Conservation (phyloP, 2,888 invertebrate species). For the Diarsia mendica region DNA sequence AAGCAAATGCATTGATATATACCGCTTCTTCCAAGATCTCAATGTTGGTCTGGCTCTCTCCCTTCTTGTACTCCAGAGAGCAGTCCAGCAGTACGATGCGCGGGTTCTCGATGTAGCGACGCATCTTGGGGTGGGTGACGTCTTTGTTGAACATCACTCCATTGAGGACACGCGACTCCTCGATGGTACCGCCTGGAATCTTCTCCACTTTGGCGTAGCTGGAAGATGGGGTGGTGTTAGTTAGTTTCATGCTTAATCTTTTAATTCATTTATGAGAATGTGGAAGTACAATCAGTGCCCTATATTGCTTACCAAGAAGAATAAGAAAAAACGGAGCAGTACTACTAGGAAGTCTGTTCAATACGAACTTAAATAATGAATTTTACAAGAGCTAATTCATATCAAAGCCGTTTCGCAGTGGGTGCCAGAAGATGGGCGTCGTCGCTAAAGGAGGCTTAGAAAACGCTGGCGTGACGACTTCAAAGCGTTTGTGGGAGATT, state of each 20-base stretch:
- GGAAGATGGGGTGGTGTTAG: conserved; percentile 10
- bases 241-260: background rate
- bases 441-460: background rate
- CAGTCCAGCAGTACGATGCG: conserved; percentile 98
- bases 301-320: background rate
- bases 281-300: background rate
- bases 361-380: background rate
- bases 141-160: conserved; percentile 99
- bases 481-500: no score
- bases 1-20: conserved; percentile 20
- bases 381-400: background rate
- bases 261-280: background rate
- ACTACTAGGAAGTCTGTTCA: background rate
- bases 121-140: conserved; percentile 99
- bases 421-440: background rate
- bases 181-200: conserved; percentile 98
- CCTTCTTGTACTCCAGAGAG: conserved; percentile 99
- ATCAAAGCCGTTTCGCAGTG: background rate
- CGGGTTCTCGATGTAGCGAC: conserved; percentile 97
- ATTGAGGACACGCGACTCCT: conserved; percentile 97
- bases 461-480: no score
- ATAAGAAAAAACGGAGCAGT: background rate
- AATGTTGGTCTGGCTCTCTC: conserved; percentile 99
- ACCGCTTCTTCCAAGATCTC: conserved; percentile 97
- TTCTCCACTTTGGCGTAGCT: conserved; percentile 98